Evolutionary conservation across 2,797 vertebrate genomes (phyloP), one percentile per base, ranked within the genome.

Genomic region (Karalla daura): DNA sequence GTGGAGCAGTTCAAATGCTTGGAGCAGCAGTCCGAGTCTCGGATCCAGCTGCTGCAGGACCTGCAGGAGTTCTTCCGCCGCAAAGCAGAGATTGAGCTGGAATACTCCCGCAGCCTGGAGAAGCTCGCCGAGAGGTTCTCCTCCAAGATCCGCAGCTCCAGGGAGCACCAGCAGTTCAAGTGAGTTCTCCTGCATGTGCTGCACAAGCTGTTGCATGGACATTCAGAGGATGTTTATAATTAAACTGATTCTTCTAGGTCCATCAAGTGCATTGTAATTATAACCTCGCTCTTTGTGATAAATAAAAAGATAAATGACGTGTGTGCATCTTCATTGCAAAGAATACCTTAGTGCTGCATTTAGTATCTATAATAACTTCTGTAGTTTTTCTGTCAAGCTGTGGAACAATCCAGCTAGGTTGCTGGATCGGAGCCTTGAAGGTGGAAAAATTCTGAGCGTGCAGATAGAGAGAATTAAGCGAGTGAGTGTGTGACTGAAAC

Each of bases 51-150:
- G 90, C 94, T 99, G 49, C 98, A 99, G 90, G 98, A 99, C 88
- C 95, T 99, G 79, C 98, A 99, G 93, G 98, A 99, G 81, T 99
- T 99, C 91, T 99, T 99, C 86, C 95, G 97, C 50, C 95, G 97
- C 78, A 99, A 99, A 88, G 96, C 97, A 0, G 98, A 99, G 94
- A 96, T 99, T 1, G 96, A 99, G 84, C 93, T 99, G 45, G 98
- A 99, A 83, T 98, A 98, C 50, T 99, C 98, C 3, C 94, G 97
- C 39, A 98, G 97, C 90, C 91, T 99, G 87, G 98, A 99, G 84
- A 99, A 99, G 70, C 93, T 99, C 87, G 96, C 98, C 0, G 98
- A 99, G 81, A 94, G 96, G 6, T 99, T 98, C 91, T 98, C 97
- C 66, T 97, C 96, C 86, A 99, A 98, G 92, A 96, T 98, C 80